Percentiles rank a stretch among this genome's conserved stretches.
Conservation (phyloP, 2,113 vertebrate genomes). For the western clawed frog (Xenopus tropicalis) region UCB_Xtro_10.0 CM004446.2:7638501-7639000, state of each 20-base stretch:
- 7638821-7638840: slow-evolving; percentile 32
- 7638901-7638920: too few species aligned
- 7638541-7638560: slow-evolving; percentile 4
- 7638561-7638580: slow-evolving; percentile 9
- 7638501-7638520: background rate
- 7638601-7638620: slow-evolving; percentile 13
- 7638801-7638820: slow-evolving; percentile 27
- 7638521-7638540: slow-evolving; percentile 1
- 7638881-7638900: background rate
- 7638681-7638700: slow-evolving; percentile 12
- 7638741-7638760: slow-evolving; percentile 7
- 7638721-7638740: slow-evolving; percentile 26
- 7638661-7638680: slow-evolving; percentile 12
- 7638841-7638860: slow-evolving; percentile 19
- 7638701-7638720: background rate
- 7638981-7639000: too few species aligned
- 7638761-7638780: background rate
- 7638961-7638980: too few species aligned
- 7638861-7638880: slow-evolving; percentile 18
- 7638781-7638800: slow-evolving; percentile 7
- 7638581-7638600: slow-evolving; percentile 10
- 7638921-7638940: too few species aligned
- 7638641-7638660: slow-evolving; percentile 19
- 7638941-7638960: too few species aligned
- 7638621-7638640: background rate